These are phyloP conservation scores for Scalopus aquaticus DNA, from an alignment of 2,113 vertebrate species.

Conservation along the genomic window DNA sequence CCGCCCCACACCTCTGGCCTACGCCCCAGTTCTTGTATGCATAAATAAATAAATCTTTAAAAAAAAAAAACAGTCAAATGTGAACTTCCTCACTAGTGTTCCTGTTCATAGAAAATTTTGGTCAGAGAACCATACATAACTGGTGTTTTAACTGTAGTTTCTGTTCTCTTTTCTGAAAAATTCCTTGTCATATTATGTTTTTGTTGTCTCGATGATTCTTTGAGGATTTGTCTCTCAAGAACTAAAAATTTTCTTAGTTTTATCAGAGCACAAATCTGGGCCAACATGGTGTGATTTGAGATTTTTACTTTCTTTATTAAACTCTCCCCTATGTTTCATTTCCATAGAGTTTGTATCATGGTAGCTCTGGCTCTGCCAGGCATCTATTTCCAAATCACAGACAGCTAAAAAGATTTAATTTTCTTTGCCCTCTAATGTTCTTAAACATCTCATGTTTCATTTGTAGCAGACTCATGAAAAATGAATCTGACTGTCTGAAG, in stretches of 20 bases:
- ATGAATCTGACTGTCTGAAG: background rate
- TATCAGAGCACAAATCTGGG: background rate
- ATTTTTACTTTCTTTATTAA: conserved; percentile 4
- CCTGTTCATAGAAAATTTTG: background rate
- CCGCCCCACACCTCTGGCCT: too few species aligned
- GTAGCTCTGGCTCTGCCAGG: background rate
- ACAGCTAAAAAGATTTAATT: background rate
- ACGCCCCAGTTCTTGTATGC: too few species aligned
- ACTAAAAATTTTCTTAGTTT: background rate
- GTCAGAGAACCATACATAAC: background rate
- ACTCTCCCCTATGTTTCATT: background rate
- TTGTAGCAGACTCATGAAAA: background rate
- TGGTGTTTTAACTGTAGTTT: background rate
- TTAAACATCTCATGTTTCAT: background rate
- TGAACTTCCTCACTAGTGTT: background rate
- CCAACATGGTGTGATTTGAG: background rate
- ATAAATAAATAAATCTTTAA: too few species aligned
- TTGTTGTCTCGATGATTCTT: background rate
- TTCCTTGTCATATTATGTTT: background rate
- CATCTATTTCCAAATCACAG: background rate
- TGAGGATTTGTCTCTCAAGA: background rate
- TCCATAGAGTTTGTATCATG: background rate
- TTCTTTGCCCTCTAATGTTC: background rate
- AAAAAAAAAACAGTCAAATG: background rate
- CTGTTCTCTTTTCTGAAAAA: conserved; percentile 14